Evolutionary conservation across 1,140 invertebrate genomes (phyloP).

Genomic region (Heliconius hewitsoni): DNA sequence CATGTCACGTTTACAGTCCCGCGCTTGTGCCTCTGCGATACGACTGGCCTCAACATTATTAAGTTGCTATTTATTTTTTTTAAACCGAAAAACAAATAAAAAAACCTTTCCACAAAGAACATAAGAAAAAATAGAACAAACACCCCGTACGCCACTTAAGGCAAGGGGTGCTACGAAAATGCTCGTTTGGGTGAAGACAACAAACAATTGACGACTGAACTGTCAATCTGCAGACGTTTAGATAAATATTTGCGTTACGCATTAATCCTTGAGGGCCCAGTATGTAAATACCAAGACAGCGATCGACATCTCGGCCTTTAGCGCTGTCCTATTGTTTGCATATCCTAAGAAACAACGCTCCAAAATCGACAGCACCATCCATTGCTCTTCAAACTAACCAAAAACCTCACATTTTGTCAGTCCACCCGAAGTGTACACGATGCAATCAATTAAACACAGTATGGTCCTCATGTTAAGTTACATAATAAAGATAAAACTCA

Average conservation of each 20-base stretch:
- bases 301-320: slow-evolving; percentile 66
- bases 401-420: slow-evolving; percentile 21
- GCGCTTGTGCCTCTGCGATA: too few species aligned
- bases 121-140: slow-evolving; percentile 47
- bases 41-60: too few species aligned
- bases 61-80: too few species aligned
- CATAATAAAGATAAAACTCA: slow-evolving; percentile 44
- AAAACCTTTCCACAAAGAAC: slow-evolving; percentile 22
- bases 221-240: slow-evolving; percentile 79
- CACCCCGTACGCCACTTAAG: slow-evolving; percentile 73
- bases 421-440: slow-evolving; percentile 39
- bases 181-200: slow-evolving; percentile 79
- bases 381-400: slow-evolving; percentile 39
- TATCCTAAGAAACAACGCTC: slow-evolving; percentile 24
- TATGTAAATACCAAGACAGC: slow-evolving; percentile 63
- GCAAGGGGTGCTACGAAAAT: slow-evolving; percentile 73
- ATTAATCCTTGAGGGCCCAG: slow-evolving; percentile 75
- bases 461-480: slow-evolving; percentile 27
- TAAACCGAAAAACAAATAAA: not conserved
- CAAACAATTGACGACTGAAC: slow-evolving; percentile 79
- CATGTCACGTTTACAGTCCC: too few species aligned
- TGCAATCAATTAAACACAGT: slow-evolving; percentile 26
- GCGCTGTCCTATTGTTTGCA: slow-evolving; percentile 42
- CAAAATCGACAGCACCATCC: slow-evolving; percentile 38
- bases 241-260: slow-evolving; percentile 79